Evolutionary conservation across 2,797 vertebrate species (phyloP), one percentile per base, ranked within the genome.

Genomic region (Gymnodraco acuticeps): DNA sequence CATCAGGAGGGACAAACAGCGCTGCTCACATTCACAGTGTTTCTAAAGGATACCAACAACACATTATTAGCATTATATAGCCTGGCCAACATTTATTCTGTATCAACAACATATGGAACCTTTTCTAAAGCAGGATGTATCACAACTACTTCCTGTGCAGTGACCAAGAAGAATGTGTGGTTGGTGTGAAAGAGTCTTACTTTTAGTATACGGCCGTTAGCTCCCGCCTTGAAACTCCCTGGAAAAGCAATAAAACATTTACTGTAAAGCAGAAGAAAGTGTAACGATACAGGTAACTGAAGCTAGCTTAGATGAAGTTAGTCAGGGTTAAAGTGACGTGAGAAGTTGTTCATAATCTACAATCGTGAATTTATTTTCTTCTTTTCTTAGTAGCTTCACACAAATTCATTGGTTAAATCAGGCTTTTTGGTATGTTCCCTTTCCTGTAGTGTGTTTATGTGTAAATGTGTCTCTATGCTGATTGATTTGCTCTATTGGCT

Each of bases 161-260:
- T 12, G 16, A 70, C 8, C n/a, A 4, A 54, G 9, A 68, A 27
- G 5, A 38, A 38, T 6, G 2, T 6, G 38, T 15, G 62, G 59
- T 13, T 16, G 9, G 15, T 4, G 52, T 17, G 55, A 23, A 73
- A 20, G 10, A 0, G 11, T 55, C 86, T 89, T 88, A 94, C 93
- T 86, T 94, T 99, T 89, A 99, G 93, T 86, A 99, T 99, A 38
- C 96, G 95, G 14, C 98, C 98, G 0, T 98, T 98, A 55, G 97
- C 97, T 0, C 97, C 98, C 0, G 98, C 97, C 93, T 98, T 99
- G 93, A 99, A 99, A 82, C 97, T 99, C 78, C 98, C 98, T 99
- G 93, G 52, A 13, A 71, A 77, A 67, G 8, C 5, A 70, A 20
- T 87, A 9, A 83, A 10, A 73, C 2, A 43, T 54, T 60, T 33